Evolutionary conservation across 2,888 invertebrate species (phyloP).

Genomic region (Diploptera punctata): DNA sequence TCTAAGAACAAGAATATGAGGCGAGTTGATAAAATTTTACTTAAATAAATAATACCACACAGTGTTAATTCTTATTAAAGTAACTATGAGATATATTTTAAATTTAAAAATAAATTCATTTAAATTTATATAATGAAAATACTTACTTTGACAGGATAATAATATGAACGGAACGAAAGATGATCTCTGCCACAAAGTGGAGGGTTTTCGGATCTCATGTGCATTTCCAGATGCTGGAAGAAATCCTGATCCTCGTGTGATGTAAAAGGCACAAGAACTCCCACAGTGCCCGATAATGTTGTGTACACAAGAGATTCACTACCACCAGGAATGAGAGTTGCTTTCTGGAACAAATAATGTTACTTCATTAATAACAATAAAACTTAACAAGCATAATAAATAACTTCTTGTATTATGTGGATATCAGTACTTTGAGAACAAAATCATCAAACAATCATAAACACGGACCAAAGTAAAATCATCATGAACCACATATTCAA

Average conservation of each 20-base stretch:
- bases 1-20: too few species aligned
- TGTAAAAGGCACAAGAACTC: conserved; percentile 92
- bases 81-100: too few species aligned
- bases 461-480: conserved; percentile 39
- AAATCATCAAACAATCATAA: conserved; percentile 33
- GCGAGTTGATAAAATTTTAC: too few species aligned
- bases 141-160: conserved; percentile 92
- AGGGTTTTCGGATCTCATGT: conserved; percentile 96
- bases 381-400: too few species aligned
- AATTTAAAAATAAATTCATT: too few species aligned
- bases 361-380: too few species aligned
- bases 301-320: conserved; percentile 97
- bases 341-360: conserved; percentile 63
- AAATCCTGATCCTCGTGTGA: conserved; percentile 98
- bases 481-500: conserved; percentile 25
- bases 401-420: background rate
- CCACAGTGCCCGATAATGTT: conserved; percentile 92
- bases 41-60: too few species aligned
- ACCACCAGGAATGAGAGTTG: conserved; percentile 96
- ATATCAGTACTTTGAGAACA: conserved; percentile 32
- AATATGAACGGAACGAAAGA: conserved; percentile 94
- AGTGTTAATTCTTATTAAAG: too few species aligned
- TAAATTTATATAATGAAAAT: too few species aligned
- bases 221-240: conserved; percentile 99
- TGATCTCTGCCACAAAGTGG: conserved; percentile 98